Base-by-base conservation (phyloP, 2,888 invertebrate genomes). In the Piscicola geometra region DNA sequence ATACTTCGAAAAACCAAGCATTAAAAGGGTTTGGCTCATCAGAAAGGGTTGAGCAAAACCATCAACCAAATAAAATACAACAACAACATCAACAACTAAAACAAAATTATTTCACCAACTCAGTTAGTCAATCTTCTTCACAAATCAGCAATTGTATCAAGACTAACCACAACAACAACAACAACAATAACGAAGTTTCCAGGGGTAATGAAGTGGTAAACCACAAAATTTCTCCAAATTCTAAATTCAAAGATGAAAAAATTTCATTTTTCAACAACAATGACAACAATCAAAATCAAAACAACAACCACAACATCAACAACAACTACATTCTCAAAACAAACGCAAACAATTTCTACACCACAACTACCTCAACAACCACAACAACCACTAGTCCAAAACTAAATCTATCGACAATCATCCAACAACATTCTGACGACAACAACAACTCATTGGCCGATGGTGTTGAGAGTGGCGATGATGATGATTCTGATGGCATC, bases 381-480 rank as follows among this genome's bases (percentile, higher is more conserved):
- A 32, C 12, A 15, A 30, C 33, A 32, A 30, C 33, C 15, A 28
- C 28, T 32, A 67, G 28, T 32, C 12, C 12, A 15, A 67, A 67
- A 15, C 3, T 67, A 67, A 35, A 15, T 18, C 32, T 32, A 28
- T 33, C 30, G 21, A 64, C 64, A 64, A 64, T n/a, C n/a, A 64
- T n/a, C n/a, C 15, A n/a, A 18, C 12, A 5, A 3, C 21, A 67
- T 32, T 28, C 12, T 35, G 32, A 32, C 67, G 28, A 28, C 67
- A 67, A n/a, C 67, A 2, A 30, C 67, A 67, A 9, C 28, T 72
- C 41, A 71, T 41, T 35, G 36, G 72, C 47, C 21, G 50, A 66
- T 25, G 72, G 56, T 9, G 70, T 56, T 30, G 77, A 75, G 1
- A 76, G 76, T 70, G 68, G 76, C 15, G 75, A 77, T 32, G 77